These are phyloP conservation scores for zebrafish (Danio rerio) DNA, from an alignment of 2,113 vertebrate genomes.

Conservation along the genomic window DNA sequence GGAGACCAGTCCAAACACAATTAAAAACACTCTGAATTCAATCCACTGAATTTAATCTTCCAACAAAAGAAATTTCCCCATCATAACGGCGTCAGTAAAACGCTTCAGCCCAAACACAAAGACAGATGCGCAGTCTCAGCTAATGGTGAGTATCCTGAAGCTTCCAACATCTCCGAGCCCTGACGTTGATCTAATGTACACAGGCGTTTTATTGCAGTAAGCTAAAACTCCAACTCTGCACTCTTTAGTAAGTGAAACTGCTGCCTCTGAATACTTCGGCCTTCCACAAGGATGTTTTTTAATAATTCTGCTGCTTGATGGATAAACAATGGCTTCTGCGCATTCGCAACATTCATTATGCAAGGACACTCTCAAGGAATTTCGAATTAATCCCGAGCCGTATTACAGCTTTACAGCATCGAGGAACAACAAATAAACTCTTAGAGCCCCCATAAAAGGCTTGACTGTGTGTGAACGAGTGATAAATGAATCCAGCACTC, in stretches of 20 bases:
- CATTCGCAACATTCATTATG: constrained; percentile 12
- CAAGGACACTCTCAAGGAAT: constrained; percentile 30
- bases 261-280: constrained; percentile 23
- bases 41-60: neutral
- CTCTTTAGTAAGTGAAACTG: constrained; percentile 40
- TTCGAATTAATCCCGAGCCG: neutral
- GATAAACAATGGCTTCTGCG: constrained; percentile 20
- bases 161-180: constrained; percentile 40
- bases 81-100: neutral
- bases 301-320: neutral
- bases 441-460: neutral
- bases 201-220: constrained; percentile 45
- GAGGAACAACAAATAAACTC: constrained; percentile 4
- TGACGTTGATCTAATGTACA: constrained; percentile 42
- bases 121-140: constrained; percentile 30
- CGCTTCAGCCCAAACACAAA: neutral
- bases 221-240: constrained; percentile 45
- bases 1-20: neutral
- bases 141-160: constrained; percentile 43
- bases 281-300: constrained; percentile 2
- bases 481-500: neutral
- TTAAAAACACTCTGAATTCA: constrained; percentile 14
- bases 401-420: constrained; percentile 6
- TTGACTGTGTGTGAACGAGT: neutral
- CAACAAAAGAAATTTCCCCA: neutral